Conservation (phyloP, 2,888 invertebrate species). For the Esperia sulphurella region DNA sequence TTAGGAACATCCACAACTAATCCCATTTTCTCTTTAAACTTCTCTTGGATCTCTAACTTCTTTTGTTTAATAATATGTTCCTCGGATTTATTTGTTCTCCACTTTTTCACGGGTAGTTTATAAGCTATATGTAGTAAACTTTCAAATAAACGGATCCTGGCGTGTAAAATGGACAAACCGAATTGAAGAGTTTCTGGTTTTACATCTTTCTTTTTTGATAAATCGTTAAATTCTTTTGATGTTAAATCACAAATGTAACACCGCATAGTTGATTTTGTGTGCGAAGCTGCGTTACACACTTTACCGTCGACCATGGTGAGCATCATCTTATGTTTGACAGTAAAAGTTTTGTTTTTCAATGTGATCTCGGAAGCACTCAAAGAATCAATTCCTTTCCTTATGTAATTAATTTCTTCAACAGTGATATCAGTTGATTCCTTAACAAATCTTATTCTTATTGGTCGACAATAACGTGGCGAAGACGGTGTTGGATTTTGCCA, state of each 20-base stretch:
- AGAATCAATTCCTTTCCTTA: background rate
- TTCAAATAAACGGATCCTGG: background rate
- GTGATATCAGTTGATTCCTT: constrained; percentile 19
- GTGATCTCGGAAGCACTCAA: background rate
- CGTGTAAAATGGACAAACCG: background rate
- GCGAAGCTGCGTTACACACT: constrained; percentile 15
- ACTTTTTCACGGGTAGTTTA: constrained; percentile 1
- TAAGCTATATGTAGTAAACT: background rate
- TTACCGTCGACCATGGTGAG: constrained; percentile 19
- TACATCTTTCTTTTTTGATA: background rate
- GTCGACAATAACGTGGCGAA: constrained; percentile 26
- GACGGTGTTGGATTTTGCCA: constrained; percentile 27
- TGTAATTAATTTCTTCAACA: constrained; percentile 13
- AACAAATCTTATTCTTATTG: constrained; percentile 22
- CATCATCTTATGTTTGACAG: constrained; percentile 5
- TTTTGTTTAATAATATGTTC: background rate
- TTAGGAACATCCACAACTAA: constrained; percentile 2
- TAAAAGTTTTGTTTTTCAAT: background rate
- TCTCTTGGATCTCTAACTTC: background rate
- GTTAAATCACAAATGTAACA: constrained; percentile 12
- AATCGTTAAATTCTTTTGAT: constrained; percentile 10
- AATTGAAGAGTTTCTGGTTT: background rate
- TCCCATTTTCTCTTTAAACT: constrained; percentile 1
- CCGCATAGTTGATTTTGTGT: constrained; percentile 13
- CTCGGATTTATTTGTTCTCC: background rate